Evolutionary conservation across 2,797 vertebrate genomes (phyloP).

Genomic region (Cuculus canorus): DNA sequence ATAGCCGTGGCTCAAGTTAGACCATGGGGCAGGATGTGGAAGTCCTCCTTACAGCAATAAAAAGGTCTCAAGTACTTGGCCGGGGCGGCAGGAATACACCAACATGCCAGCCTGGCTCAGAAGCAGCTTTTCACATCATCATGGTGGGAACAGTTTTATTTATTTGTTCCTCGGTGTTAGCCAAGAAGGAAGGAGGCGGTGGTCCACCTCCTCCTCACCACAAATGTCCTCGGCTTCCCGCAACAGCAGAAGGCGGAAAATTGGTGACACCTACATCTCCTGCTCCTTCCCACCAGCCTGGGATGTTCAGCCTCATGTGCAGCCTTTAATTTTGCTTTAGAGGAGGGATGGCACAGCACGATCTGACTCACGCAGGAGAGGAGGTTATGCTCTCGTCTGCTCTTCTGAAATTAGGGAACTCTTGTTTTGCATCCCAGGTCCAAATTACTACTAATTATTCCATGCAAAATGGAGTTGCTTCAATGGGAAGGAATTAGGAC

Average conservation of each 20-base stretch:
- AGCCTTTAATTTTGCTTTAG: not conserved
- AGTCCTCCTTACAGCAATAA: conserved; percentile 7
- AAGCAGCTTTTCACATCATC: not conserved
- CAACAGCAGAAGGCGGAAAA: not conserved
- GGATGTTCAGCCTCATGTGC: not conserved
- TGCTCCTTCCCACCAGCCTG: not conserved
- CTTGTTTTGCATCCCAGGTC: conserved; percentile 20
- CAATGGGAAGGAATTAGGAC: conserved; percentile 53
- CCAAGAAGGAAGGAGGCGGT: conserved; percentile 31
- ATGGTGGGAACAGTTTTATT: not conserved
- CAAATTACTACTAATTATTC: conserved; percentile 52
- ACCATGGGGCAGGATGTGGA: conserved; percentile 41
- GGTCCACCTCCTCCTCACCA: not conserved
- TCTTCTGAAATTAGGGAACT: not conserved
- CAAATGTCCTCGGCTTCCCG: not conserved
- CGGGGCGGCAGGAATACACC: not conserved
- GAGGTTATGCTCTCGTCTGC: not conserved
- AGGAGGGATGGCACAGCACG: not conserved
- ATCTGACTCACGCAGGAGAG: not conserved
- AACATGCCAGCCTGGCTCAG: not conserved
- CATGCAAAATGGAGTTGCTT: conserved; percentile 35
- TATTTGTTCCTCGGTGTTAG: not conserved
- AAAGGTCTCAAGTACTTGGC: conserved; percentile 53
- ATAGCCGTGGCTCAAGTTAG: not conserved
- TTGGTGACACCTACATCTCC: not conserved